Conservation (phyloP, 2,888 invertebrate species). For the Branchellion lobata region DNA sequence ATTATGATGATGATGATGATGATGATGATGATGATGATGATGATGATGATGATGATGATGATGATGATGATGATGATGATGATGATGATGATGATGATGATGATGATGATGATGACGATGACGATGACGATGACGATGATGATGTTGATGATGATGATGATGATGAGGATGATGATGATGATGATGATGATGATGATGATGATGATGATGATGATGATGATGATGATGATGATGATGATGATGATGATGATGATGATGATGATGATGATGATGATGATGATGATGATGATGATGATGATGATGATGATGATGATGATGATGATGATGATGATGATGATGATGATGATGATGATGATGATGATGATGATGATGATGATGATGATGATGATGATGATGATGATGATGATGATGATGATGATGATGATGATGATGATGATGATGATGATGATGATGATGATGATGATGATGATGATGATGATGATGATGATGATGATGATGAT, state of each 20-base stretch:
- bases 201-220: constrained; percentile 37
- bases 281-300: constrained; percentile 34
- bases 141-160: constrained; percentile 34
- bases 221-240: constrained; percentile 40
- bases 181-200: constrained; percentile 36
- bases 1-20: constrained; percentile 35
- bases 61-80: constrained; percentile 39
- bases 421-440: constrained; percentile 36
- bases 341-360: constrained; percentile 36
- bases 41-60: constrained; percentile 35
- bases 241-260: constrained; percentile 36
- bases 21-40: constrained; percentile 38
- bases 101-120: constrained; percentile 18
- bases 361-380: constrained; percentile 36
- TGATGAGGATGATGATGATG: constrained; percentile 34
- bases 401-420: constrained; percentile 34
- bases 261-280: constrained; percentile 37
- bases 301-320: constrained; percentile 36
- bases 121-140: constrained; percentile 4
- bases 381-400: constrained; percentile 37
- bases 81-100: constrained; percentile 38
- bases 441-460: constrained; percentile 39
- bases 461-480: constrained; percentile 36
- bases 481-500: constrained; percentile 36
- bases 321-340: constrained; percentile 39